Evolutionary conservation across 2,113 vertebrate genomes (phyloP).

Genomic region (Bufo bufo): DNA sequence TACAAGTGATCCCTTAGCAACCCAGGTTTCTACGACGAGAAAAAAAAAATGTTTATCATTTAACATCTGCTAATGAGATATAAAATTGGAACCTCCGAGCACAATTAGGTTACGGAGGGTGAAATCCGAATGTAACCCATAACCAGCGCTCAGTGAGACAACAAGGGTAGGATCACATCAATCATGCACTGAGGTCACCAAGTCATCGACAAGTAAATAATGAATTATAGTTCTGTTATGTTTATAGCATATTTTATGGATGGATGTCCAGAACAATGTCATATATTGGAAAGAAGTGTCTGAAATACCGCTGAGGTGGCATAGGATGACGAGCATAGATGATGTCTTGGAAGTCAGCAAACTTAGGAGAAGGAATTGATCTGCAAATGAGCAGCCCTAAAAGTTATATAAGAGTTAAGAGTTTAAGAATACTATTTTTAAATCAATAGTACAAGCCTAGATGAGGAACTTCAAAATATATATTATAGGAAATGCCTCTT

Average conservation of each 20-base stretch:
- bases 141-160: background rate
- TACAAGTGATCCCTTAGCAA: conserved; percentile 53
- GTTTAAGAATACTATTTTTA: too few relatives aligned
- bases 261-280: background rate
- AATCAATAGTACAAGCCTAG: too few relatives aligned
- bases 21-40: background rate
- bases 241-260: background rate
- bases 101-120: conserved; percentile 8
- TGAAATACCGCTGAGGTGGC: background rate
- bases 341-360: too few relatives aligned
- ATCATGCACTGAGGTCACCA: background rate
- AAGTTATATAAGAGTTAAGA: too few relatives aligned
- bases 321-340: background rate
- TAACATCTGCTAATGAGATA: conserved; percentile 42
- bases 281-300: background rate
- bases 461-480: too few relatives aligned
- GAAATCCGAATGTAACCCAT: background rate
- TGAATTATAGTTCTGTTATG: background rate
- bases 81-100: conserved; percentile 12
- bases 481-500: too few relatives aligned
- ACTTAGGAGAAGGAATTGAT: too few relatives aligned
- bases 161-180: background rate
- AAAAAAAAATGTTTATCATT: conserved; percentile 54
- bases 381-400: too few relatives aligned
- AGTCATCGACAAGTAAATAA: background rate